Percentiles rank a stretch among this genome's conserved stretches.
Evolutionary conservation across 1,140 invertebrate species (phyloP).

Genomic region (Drosophila parabipectinata): DNA sequence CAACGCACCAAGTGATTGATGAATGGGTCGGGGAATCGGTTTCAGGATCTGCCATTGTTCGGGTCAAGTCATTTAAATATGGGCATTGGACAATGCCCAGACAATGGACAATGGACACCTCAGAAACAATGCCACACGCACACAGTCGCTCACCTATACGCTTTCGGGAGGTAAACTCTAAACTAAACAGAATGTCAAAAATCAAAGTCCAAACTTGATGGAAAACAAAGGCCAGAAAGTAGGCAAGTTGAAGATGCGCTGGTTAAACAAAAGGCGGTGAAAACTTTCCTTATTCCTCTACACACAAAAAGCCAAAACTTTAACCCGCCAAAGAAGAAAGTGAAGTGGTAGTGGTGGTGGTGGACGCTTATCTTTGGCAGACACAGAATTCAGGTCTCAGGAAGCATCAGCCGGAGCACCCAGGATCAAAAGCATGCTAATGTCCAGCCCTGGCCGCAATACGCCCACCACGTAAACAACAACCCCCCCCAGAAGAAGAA

Average conservation of each 20-base stretch:
- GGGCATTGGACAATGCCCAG: conserved; percentile 37
- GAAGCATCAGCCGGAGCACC: conserved; percentile 4
- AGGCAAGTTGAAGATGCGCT: conserved; percentile 55
- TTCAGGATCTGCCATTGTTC: conserved; percentile 48
- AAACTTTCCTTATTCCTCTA: conserved; percentile 30
- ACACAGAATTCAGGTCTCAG: conserved; percentile 34
- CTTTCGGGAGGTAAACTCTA: conserved; percentile 44
- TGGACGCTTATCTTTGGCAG: conserved; percentile 66
- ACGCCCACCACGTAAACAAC: conserved; percentile 39
- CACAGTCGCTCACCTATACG: conserved; percentile 6
- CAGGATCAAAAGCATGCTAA: conserved; percentile 79
- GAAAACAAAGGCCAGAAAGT: conserved; percentile 68
- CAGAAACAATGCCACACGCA: conserved; percentile 18
- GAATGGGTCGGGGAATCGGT: conserved; percentile 53
- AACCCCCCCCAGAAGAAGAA: not conserved
- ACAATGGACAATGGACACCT: conserved; percentile 41
- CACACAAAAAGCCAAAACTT: conserved; percentile 53
- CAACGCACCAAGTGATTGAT: conserved; percentile 80
- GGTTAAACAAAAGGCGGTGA: conserved; percentile 70
- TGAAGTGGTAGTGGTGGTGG: conserved; percentile 17
- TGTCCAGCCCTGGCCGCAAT: conserved; percentile 67
- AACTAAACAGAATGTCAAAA: conserved; percentile 80
- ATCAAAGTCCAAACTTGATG: conserved; percentile 72
- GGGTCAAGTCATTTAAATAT: conserved; percentile 76
- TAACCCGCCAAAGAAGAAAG: conserved; percentile 34